These are phyloP conservation scores for Epinotia demarniana DNA, from an alignment of 2,888 invertebrate genomes.

Conservation along the genomic window DNA sequence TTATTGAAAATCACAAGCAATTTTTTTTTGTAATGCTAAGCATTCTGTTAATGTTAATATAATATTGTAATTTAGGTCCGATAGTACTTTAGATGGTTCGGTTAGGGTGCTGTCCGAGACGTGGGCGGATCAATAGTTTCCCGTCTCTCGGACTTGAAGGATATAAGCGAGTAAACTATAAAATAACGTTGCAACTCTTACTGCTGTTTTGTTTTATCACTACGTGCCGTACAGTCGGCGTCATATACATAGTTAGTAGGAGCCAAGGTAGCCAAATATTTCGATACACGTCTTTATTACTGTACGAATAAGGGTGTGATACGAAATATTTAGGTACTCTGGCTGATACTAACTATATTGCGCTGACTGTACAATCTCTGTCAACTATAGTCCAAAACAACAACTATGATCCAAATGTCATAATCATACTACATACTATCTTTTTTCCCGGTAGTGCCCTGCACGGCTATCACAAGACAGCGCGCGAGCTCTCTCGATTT, in stretches of 20 bases:
- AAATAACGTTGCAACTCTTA: background rate
- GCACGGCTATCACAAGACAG: no score
- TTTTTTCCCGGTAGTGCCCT: no score
- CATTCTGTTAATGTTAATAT: slow-evolving; percentile 41
- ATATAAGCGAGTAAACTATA: slow-evolving; percentile 7
- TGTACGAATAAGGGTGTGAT: no score
- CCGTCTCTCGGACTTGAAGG: slow-evolving; percentile 8
- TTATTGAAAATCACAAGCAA: slow-evolving; percentile 36
- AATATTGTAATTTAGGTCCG: slow-evolving; percentile 24
- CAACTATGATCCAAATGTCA: no score
- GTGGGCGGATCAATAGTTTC: slow-evolving; percentile 16
- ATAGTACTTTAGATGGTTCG: slow-evolving; percentile 22
- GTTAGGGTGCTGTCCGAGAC: slow-evolving; percentile 33
- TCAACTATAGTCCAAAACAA: background rate
- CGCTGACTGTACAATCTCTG: no score
- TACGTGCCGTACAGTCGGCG: background rate
- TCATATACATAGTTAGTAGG: no score
- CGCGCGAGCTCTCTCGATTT: no score
- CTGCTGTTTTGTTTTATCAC: slow-evolving; percentile 9
- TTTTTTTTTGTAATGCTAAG: slow-evolving; percentile 42
- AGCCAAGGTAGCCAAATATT: no score
- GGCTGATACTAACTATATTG: no score
- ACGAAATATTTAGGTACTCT: no score
- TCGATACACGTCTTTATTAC: no score
- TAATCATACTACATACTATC: no score